phyloP scores from a whole-genome alignment of 2,888 invertebrate species.

The Dasysyrphus albostriatus region DNA sequence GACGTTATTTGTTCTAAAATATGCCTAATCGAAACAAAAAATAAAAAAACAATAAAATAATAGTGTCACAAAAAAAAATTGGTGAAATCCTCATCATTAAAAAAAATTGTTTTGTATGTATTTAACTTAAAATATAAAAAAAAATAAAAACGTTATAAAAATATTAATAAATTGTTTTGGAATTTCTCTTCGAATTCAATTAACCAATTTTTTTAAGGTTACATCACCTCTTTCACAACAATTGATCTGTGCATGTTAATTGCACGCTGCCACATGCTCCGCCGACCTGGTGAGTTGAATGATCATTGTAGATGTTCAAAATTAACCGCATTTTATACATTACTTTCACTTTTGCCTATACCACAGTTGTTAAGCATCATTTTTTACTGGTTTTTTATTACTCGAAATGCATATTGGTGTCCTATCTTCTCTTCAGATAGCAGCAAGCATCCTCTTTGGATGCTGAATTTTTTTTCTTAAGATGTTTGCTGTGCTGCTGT shows the following conservation, averaged over 20 bases:
- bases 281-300: slow-evolving; percentile 54
- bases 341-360: slow-evolving; percentile 64
- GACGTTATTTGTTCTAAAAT: slow-evolving; percentile 42
- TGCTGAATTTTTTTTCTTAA: not conserved
- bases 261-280: not conserved
- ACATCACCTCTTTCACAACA: slow-evolving; percentile 55
- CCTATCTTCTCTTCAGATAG: not conserved
- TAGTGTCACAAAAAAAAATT: slow-evolving; percentile 25
- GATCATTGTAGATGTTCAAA: slow-evolving; percentile 46
- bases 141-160: slow-evolving; percentile 32
- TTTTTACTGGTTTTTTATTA: not conserved
- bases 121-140: slow-evolving; percentile 40
- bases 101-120: slow-evolving; percentile 30
- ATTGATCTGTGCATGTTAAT: slow-evolving; percentile 53
- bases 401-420: slow-evolving; percentile 3
- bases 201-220: slow-evolving; percentile 21
- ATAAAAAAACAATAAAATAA: slow-evolving; percentile 11
- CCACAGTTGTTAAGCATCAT: slow-evolving; percentile 18
- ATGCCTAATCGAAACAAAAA: slow-evolving; percentile 3
- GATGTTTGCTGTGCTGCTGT: not conserved
- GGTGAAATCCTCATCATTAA: slow-evolving; percentile 65
- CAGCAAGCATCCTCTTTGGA: slow-evolving; percentile 20
- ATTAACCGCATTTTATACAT: slow-evolving; percentile 37
- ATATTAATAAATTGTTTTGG: slow-evolving; percentile 14
- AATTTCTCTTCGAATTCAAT: slow-evolving; percentile 18